A percentile compares a stretch with the other conserved stretches of the same genome.
phyloP scores from a whole-genome alignment of 2,113 vertebrate species.

The Cebidichthys violaceus region DNA sequence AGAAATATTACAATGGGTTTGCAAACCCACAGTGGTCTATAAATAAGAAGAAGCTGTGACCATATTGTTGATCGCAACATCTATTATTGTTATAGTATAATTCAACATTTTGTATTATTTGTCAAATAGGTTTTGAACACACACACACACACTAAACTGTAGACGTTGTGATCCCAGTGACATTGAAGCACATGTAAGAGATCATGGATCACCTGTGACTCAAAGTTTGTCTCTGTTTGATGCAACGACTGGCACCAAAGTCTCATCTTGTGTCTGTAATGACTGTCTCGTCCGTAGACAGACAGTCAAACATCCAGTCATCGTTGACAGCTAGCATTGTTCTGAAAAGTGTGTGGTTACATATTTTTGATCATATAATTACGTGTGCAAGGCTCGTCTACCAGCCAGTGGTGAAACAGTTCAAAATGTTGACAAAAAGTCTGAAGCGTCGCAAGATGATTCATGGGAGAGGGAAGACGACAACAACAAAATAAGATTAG shows the following conservation, averaged over 20 bases:
- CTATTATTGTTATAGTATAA: neutral
- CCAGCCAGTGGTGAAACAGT: constrained; percentile 1
- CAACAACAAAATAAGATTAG: neutral
- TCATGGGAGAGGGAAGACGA: too few species aligned
- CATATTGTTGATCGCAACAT: neutral
- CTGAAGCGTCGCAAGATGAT: neutral
- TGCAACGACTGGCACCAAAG: constrained; percentile 30
- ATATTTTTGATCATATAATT: constrained; percentile 58
- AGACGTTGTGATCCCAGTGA: neutral
- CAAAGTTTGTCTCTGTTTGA: constrained; percentile 5
- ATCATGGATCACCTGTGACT: neutral
- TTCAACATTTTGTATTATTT: too few species aligned
- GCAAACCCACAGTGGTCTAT: neutral
- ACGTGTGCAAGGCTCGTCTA: constrained; percentile 14
- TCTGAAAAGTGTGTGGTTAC: constrained; percentile 36
- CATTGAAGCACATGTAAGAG: neutral
- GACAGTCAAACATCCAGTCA: constrained; percentile 33
- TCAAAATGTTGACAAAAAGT: constrained; percentile 1
- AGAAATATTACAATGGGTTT: neutral
- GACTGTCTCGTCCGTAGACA: constrained; percentile 40
- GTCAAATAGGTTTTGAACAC: neutral
- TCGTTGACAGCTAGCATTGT: constrained; percentile 64
- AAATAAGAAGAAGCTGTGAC: neutral
- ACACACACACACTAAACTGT: neutral
- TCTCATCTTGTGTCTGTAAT: constrained; percentile 47